Percentiles rank a stretch among this genome's conserved stretches.
Conservation (phyloP, 2,797 vertebrate genomes). For the Pyrocephalus nanus region DNA sequence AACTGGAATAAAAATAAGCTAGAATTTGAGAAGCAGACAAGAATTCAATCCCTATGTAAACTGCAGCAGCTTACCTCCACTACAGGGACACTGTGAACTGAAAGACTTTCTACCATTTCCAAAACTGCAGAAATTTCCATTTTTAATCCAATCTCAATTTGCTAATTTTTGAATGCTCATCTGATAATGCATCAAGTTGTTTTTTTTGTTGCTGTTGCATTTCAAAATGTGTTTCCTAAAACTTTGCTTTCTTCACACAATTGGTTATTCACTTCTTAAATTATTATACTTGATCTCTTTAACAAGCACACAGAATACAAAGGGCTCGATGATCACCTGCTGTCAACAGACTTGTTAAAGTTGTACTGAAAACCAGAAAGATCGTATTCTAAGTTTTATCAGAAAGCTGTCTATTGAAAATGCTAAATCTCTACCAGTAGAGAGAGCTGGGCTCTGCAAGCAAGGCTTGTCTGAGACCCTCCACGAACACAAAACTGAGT, state of each 20-base stretch:
- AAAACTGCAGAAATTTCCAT: background rate
- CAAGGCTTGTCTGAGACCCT: background rate
- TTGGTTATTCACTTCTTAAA: background rate
- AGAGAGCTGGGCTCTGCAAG: background rate
- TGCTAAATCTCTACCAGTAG: background rate
- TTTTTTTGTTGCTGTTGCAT: background rate
- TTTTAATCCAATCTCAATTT: background rate
- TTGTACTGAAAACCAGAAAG: background rate
- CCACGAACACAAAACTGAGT: background rate
- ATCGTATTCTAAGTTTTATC: background rate
- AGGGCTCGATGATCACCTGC: background rate
- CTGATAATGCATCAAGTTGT: background rate
- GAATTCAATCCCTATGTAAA: background rate
- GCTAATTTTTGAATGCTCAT: background rate
- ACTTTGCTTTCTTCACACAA: background rate
- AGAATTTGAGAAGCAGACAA: background rate
- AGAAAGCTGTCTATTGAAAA: background rate
- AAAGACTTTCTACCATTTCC: background rate
- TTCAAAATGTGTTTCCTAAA: background rate
- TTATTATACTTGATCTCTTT: background rate
- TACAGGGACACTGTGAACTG: background rate
- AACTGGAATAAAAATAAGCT: background rate
- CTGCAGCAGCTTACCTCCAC: background rate
- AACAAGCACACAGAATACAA: background rate
- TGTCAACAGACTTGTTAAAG: background rate